phyloP scores from a whole-genome alignment of 1,140 invertebrate genomes.

The Arion vulgaris region DNA sequence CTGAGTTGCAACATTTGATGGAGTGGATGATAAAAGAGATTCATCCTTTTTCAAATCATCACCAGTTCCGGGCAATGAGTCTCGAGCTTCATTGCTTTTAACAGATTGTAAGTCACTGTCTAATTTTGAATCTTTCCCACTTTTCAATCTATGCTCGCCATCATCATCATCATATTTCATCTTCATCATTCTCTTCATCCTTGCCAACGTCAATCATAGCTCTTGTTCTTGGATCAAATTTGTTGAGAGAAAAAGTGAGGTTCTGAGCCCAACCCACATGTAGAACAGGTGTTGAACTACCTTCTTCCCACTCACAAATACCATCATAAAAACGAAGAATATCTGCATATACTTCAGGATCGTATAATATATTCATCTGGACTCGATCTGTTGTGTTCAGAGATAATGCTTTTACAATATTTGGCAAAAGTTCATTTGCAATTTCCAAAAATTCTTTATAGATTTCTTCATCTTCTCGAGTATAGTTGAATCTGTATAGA shows the following conservation, averaged over 20 bases:
- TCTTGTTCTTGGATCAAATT: conserved; percentile 91
- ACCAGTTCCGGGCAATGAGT: neutral
- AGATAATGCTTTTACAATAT: conserved; percentile 88
- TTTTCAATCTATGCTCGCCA: conserved; percentile 23
- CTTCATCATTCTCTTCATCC: conserved; percentile 59
- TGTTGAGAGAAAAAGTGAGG: conserved; percentile 92
- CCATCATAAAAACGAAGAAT: conserved; percentile 94
- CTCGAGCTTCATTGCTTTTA: conserved; percentile 36
- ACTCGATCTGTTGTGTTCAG: conserved; percentile 53
- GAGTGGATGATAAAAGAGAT: neutral
- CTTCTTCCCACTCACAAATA: conserved; percentile 97
- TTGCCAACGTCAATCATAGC: conserved; percentile 73
- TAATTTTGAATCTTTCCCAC: conserved; percentile 42
- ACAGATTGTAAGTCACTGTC: neutral
- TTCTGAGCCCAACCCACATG: conserved; percentile 98
- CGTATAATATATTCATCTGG: conserved; percentile 79
- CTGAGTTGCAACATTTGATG: neutral
- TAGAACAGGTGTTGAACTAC: conserved; percentile 91
- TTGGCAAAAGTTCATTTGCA: conserved; percentile 93
- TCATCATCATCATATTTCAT: conserved; percentile 47
- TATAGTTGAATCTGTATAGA: conserved; percentile 89
- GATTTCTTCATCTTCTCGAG: conserved; percentile 92
- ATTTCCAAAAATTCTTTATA: conserved; percentile 98
- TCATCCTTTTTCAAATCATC: conserved; percentile 30
- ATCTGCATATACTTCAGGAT: conserved; percentile 92